Percentiles rank a stretch among this genome's conserved stretches.
phyloP scores from a whole-genome alignment of 2,888 invertebrate genomes.

The Laspeyria flexula region DNA sequence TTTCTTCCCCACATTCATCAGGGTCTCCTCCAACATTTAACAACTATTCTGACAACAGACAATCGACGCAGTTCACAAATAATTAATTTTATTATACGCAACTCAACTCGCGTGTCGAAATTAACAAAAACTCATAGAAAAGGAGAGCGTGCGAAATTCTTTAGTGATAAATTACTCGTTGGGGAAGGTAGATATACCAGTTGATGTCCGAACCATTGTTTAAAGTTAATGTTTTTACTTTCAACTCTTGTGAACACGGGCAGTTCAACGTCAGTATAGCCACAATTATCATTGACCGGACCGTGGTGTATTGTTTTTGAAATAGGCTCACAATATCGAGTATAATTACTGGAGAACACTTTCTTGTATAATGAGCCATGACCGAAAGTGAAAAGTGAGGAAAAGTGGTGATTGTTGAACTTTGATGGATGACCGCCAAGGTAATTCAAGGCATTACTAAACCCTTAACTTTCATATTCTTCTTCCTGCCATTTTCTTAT shows the following conservation, averaged over 20 bases:
- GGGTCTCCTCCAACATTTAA: slow-evolving; percentile 24
- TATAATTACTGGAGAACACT: too few relatives aligned
- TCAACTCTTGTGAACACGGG: neutral
- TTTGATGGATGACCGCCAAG: too few relatives aligned
- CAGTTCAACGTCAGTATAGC: neutral
- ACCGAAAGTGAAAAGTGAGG: too few relatives aligned
- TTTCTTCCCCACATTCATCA: slow-evolving; percentile 25
- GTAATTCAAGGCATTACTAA: too few relatives aligned
- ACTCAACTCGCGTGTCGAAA: slow-evolving; percentile 54
- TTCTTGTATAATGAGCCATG: too few relatives aligned
- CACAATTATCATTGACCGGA: too few relatives aligned
- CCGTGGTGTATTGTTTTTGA: neutral
- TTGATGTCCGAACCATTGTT: slow-evolving; percentile 1
- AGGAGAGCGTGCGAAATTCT: slow-evolving; percentile 64
- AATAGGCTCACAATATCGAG: too few relatives aligned
- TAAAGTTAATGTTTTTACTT: neutral
- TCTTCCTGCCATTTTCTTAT: too few relatives aligned
- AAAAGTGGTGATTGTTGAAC: too few relatives aligned
- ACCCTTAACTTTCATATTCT: too few relatives aligned
- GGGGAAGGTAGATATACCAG: slow-evolving; percentile 8
- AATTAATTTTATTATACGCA: slow-evolving; percentile 47
- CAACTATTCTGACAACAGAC: slow-evolving; percentile 31
- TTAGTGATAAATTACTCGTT: slow-evolving; percentile 41
- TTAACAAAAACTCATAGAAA: slow-evolving; percentile 52
- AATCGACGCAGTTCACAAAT: slow-evolving; percentile 49